Evolutionary conservation across 2,888 invertebrate genomes (phyloP).

Genomic region (Stenodera caucasica): DNA sequence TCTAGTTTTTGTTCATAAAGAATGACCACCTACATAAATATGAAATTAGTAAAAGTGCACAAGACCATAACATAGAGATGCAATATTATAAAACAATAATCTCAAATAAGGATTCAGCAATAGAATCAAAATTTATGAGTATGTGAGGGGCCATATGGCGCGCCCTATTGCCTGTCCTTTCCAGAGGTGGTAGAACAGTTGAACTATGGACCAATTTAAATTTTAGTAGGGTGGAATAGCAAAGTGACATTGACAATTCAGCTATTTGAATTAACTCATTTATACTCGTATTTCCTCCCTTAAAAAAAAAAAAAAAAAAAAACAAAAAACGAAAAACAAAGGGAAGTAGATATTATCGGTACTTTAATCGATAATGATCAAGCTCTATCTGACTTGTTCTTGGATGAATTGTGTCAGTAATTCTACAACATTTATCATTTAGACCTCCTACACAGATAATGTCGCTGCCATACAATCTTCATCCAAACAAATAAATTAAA

Average conservation of each 20-base stretch:
- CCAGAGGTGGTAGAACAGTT: slow-evolving; percentile 23
- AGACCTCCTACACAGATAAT: slow-evolving; percentile 9
- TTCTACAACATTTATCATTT: slow-evolving; percentile 13
- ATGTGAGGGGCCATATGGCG: slow-evolving; percentile 40
- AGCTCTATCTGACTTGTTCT: slow-evolving; percentile 10
- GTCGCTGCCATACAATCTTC: not conserved
- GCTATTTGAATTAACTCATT: slow-evolving; percentile 29
- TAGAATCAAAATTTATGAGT: slow-evolving; percentile 45
- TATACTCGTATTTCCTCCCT: slow-evolving; percentile 20
- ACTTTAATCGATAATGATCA: not conserved
- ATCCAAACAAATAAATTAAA: slow-evolving; percentile 3
- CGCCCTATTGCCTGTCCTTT: slow-evolving; percentile 38
- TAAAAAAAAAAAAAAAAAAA: too few relatives aligned
- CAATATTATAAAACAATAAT: slow-evolving; percentile 20
- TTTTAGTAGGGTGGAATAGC: slow-evolving; percentile 19
- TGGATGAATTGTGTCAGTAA: slow-evolving; percentile 13
- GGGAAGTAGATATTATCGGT: not conserved
- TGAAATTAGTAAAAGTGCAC: slow-evolving; percentile 3
- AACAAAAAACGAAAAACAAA: not conserved
- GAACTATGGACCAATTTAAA: slow-evolving; percentile 33
- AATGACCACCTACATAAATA: slow-evolving; percentile 29
- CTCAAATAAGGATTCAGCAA: slow-evolving; percentile 33
- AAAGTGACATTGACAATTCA: slow-evolving; percentile 36
- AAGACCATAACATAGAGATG: not conserved
- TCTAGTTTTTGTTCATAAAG: slow-evolving; percentile 23